These are phyloP conservation scores for Caenorhabditis brenneri DNA, from an alignment of 1,140 invertebrate species.

Conservation along the genomic window DNA sequence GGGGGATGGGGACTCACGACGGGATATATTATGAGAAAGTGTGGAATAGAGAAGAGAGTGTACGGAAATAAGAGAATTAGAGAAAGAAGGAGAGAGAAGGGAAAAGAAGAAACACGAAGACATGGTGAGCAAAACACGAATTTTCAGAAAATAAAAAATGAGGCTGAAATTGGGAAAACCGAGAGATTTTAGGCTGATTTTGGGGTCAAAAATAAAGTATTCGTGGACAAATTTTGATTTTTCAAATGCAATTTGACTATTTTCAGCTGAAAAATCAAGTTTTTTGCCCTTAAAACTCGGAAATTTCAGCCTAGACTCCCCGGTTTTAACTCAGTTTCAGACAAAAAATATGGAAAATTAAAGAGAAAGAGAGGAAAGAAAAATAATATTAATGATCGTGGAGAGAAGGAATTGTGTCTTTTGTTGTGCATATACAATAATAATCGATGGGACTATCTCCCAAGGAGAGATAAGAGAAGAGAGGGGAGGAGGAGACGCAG, in stretches of 20 bases:
- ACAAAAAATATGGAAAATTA: not conserved
- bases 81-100: not conserved
- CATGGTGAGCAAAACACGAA: slow-evolving; percentile 41
- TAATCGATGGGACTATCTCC: no score
- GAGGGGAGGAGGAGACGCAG: not conserved
- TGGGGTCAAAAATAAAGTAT: not conserved
- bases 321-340: no score
- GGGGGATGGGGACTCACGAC: not conserved
- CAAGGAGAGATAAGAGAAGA: not conserved
- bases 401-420: no score
- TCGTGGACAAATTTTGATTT: no score
- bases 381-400: not conserved
- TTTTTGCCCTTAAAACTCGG: no score
- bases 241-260: no score
- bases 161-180: not conserved
- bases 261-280: no score
- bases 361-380: not conserved
- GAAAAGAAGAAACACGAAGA: slow-evolving; percentile 15
- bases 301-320: no score
- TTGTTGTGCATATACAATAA: not conserved
- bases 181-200: not conserved
- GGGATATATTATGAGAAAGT: not conserved
- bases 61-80: not conserved
- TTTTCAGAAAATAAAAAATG: slow-evolving; percentile 28
- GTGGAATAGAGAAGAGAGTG: not conserved